Evolutionary conservation across 2,888 invertebrate genomes (phyloP), one percentile per base, ranked within the genome.

Genomic region (Silvanus unidentatus): DNA sequence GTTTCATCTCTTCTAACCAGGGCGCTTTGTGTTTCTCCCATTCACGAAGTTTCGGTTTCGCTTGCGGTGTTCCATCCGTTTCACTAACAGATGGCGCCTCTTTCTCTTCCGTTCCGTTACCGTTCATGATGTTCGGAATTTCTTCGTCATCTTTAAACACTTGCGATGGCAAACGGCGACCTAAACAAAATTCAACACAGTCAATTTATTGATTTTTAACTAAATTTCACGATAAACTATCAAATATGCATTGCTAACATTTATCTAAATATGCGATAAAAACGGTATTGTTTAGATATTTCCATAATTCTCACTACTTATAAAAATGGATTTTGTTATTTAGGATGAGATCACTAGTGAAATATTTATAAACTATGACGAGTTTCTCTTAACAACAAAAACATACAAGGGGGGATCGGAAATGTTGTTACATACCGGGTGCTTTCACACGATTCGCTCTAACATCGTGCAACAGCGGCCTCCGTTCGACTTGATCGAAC

Each of bases 1-100:
- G 76, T 64, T 88, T 88, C 53, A 89, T 77, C 65, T 89, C 88
- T 53, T 80, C 84, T 77, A 89, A 83, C 88, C 88, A 89, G 0
- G 88, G 88, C 38, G 83, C 84, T 60, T 78, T 79, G 57, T 82
- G 81, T 60, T 82, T 84, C 68, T 82, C 83, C 82, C 83, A 84
- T 59, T 83, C 83, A 10, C 84, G 75, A 1, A 82, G 74, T 48
- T 80, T 79, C 0, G 82, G 82, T 57, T 79, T 82, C 9, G 78
- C 78, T 63, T 79, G 62, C 39, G 65, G 62, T 10, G 3, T 3
- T 5, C 22, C 22, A 8, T 22, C 22, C 22, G 8, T 45, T 36
- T 32, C 32, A n/a, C 6, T 12, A 10, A 28, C 10, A 12, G 32
- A 12, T 32, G 30, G 13, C 9, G 47, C 29, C 28, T 57, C 53